These are phyloP conservation scores for Theodoxus fluviatilis DNA, from an alignment of 2,888 invertebrate species.

Conservation along the genomic window DNA sequence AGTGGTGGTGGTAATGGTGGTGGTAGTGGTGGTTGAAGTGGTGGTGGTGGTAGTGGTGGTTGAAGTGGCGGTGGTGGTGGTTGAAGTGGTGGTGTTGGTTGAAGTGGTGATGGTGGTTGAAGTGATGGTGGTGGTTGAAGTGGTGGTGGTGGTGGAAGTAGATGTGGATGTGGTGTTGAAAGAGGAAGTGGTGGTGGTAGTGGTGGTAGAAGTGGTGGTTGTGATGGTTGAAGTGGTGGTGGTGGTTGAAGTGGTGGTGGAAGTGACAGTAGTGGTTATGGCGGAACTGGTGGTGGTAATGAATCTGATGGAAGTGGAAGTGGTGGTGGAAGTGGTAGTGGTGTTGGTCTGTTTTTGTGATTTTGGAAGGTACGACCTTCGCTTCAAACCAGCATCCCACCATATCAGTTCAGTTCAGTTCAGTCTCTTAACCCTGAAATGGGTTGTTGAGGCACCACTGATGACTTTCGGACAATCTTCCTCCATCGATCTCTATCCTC, in stretches of 20 bases:
- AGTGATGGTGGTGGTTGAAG: not conserved
- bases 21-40: not conserved
- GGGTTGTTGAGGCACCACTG: too few relatives aligned
- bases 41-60: not conserved
- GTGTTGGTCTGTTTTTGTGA: not conserved
- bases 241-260: not conserved
- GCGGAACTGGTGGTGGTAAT: not conserved
- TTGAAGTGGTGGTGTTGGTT: not conserved
- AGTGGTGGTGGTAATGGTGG: not conserved
- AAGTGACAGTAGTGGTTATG: not conserved
- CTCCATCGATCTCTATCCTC: too few relatives aligned
- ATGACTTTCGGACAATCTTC: too few relatives aligned
- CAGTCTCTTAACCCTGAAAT: too few relatives aligned
- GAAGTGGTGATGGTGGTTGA: not conserved
- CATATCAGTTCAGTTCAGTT: too few relatives aligned
- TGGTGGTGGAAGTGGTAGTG: not conserved
- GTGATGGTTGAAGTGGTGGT: not conserved
- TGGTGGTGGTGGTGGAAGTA: not conserved
- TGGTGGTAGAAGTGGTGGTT: not conserved
- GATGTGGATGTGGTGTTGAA: not conserved
- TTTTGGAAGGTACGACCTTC: too few relatives aligned
- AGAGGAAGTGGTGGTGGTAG: not conserved
- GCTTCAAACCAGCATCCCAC: too few relatives aligned
- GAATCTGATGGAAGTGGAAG: not conserved
- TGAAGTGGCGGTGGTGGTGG: not conserved